These are phyloP conservation scores for Fulica atra DNA, from an alignment of 2,113 vertebrate species.

Conservation along the genomic window DNA sequence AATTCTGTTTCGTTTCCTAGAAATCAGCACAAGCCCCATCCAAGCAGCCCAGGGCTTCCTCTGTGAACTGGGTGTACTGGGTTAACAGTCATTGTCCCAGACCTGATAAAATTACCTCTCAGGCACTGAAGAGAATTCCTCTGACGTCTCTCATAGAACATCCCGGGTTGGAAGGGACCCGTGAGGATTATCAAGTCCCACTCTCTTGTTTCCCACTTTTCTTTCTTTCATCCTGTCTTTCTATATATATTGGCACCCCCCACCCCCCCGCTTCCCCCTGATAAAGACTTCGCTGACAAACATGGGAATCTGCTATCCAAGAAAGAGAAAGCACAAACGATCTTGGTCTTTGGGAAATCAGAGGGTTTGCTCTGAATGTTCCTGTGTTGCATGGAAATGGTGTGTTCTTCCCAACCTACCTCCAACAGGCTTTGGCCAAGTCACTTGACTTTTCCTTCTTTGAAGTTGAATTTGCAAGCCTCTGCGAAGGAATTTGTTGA, in stretches of 20 bases:
- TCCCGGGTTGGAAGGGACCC: too few species aligned
- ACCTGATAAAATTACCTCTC: neutral
- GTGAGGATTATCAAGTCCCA: too few species aligned
- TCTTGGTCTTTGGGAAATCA: neutral
- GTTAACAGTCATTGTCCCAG: neutral
- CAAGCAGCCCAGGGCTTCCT: neutral
- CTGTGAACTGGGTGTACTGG: neutral
- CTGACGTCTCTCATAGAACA: neutral
- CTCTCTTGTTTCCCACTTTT: neutral
- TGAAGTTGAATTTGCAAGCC: neutral
- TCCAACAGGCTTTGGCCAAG: neutral
- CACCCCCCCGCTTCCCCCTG: neutral
- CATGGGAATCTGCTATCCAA: neutral
- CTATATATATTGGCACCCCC: neutral
- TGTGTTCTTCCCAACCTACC: neutral
- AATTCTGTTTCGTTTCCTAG: neutral
- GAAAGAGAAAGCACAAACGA: constrained; percentile 4
- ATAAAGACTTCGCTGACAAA: neutral
- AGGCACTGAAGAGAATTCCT: neutral
- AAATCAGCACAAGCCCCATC: neutral
- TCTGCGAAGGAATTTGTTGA: neutral
- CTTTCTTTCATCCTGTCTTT: neutral
- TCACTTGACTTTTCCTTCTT: neutral
- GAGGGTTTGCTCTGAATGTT: neutral
- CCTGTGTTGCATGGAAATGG: fast-evolving